Evolutionary conservation across 2,113 vertebrate genomes (phyloP), one percentile per base, ranked within the genome.

Genomic region (Tiliqua scincoides): DNA sequence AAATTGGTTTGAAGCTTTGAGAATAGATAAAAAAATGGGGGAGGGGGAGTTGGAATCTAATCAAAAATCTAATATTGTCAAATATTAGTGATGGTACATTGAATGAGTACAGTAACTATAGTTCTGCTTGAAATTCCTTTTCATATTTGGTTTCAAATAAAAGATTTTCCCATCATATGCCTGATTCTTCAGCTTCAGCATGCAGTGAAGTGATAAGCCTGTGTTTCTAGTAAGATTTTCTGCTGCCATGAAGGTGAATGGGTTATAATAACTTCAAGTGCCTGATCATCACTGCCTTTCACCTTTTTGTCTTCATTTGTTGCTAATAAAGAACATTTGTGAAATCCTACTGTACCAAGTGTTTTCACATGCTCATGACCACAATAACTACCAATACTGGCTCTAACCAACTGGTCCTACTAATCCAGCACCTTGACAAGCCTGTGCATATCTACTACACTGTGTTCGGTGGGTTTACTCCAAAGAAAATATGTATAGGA

Each of bases 91-190:
- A 80, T 74, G 71, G n/a, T 73, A 65, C 70, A 43, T n/a, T 73
- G 57, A 70, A 65, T 81, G 70, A 67, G 62, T 82, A 82, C 48
- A 74, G 43, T 87, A 67, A 75, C 62, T 74, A 67, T 74, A 76
- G 32, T 17, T 87, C 79, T 82, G 32, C 48, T 82, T 82, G 61
- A 75, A 87, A 87, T 75, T 43, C 75, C 61, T 87, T 79, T 79
- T 61, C 84, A 82, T 83, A 82, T 82, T 91, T 88, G 32, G 27
- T 92, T 90, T 85, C 62, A 87, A 54, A 68, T 89, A 78, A 84
- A 52, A 89, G 27, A 8, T 89, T 77, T 89, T 43, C 68, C 87
- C 71, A 67, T 84, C 77, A 40, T 75, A 76, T 78, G 35, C 0
- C 20, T 67, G 35, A 68, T 90, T 89, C 12, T 83, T 9, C 15